Conservation (phyloP, 1,140 invertebrate genomes). For the Contarinia nasturtii region DNA sequence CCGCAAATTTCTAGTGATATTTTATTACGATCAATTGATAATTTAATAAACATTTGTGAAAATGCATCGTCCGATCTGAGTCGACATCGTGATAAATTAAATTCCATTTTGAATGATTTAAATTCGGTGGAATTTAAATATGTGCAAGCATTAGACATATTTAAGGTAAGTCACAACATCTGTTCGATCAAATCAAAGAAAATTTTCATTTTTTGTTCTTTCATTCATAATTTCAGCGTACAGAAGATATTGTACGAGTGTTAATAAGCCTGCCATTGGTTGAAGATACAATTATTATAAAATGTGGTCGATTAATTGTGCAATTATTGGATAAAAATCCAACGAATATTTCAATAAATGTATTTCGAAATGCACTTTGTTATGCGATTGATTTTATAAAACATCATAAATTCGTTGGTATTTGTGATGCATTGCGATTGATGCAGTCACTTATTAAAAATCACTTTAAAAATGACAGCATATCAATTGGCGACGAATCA, state of each 20-base stretch:
- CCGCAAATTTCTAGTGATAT: no score
- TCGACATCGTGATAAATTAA: slow-evolving; percentile 1
- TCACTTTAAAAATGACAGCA: not conserved
- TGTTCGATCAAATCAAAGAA: not conserved
- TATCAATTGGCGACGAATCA: not conserved
- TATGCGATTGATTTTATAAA: not conserved
- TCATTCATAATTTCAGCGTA: not conserved
- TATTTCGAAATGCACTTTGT: not conserved
- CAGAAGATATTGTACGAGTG: not conserved
- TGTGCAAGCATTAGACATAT: not conserved
- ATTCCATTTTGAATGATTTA: slow-evolving; percentile 1
- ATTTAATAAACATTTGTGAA: no score
- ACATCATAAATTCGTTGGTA: not conserved
- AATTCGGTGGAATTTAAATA: slow-evolving; percentile 1
- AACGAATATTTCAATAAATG: not conserved
- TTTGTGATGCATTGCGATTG: slow-evolving; percentile 1
- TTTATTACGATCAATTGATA: no score
- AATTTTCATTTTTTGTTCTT: no score
- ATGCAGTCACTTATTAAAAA: not conserved
- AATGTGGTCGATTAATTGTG: not conserved
- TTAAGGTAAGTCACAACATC: not conserved
- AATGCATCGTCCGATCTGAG: no score
- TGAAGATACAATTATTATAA: slow-evolving; percentile 1
- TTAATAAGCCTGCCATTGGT: not conserved
- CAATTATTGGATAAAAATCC: not conserved